These are phyloP conservation scores for Gandaritis pyraliata DNA, from an alignment of 2,888 invertebrate genomes.

Conservation along the genomic window DNA sequence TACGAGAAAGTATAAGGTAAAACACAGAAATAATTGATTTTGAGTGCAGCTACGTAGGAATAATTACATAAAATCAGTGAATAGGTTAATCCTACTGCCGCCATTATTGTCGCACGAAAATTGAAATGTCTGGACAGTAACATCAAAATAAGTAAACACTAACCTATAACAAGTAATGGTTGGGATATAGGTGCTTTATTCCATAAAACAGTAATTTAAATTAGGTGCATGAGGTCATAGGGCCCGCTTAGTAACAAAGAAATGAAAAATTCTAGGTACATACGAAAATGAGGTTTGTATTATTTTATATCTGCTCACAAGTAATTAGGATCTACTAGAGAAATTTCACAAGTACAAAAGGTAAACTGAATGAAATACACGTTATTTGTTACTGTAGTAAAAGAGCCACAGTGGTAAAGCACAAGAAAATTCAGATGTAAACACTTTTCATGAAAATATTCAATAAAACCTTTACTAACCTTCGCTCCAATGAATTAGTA, in stretches of 20 bases:
- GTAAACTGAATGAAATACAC: constrained; percentile 46
- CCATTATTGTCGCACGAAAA: constrained; percentile 83
- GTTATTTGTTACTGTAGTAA: constrained; percentile 67
- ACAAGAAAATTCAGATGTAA: constrained; percentile 89
- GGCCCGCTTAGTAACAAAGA: constrained; percentile 75
- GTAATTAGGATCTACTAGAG: constrained; percentile 51
- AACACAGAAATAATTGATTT: constrained; percentile 59
- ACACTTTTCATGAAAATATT: constrained; percentile 85
- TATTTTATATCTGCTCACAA: constrained; percentile 59
- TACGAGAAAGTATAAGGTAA: constrained; percentile 70
- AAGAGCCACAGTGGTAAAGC: constrained; percentile 85
- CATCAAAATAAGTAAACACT: constrained; percentile 83
- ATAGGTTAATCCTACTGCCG: constrained; percentile 83
- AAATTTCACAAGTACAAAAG: constrained; percentile 38
- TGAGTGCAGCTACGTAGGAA: constrained; percentile 48
- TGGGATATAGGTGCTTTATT: constrained; percentile 10
- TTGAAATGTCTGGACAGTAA: constrained; percentile 77
- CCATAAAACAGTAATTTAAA: constrained; percentile 41
- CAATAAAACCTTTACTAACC: constrained; percentile 70
- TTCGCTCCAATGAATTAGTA: constrained; percentile 62
- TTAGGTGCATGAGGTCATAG: constrained; percentile 41
- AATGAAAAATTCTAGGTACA: constrained; percentile 61
- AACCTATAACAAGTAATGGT: constrained; percentile 56
- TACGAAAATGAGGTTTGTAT: constrained; percentile 77
- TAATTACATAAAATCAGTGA: constrained; percentile 66